Evolutionary conservation across 2,888 invertebrate genomes (phyloP).

Genomic region (Epistrophella euchroma): DNA sequence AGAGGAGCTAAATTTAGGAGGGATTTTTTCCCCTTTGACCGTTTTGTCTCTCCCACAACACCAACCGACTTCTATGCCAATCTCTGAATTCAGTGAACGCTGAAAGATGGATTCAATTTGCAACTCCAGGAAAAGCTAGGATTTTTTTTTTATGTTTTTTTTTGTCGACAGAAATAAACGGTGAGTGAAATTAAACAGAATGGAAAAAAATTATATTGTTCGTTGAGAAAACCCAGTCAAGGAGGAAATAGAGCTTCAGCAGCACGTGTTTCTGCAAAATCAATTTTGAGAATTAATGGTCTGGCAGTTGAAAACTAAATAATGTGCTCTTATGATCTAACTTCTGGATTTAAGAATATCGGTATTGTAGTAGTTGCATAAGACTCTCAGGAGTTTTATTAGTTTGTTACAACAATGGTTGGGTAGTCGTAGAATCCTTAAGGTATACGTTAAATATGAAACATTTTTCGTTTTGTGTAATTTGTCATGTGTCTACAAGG

Average conservation of each 20-base stretch:
- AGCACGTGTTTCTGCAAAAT: constrained; percentile 39
- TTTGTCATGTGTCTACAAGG: no score
- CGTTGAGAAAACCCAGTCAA: background rate
- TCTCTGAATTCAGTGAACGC: constrained; percentile 34
- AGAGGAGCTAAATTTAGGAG: constrained; percentile 1
- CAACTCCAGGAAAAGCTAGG: constrained; percentile 51
- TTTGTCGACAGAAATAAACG: constrained; percentile 9
- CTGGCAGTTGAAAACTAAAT: constrained; percentile 32
- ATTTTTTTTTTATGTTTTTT: constrained; percentile 6
- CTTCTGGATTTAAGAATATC: background rate
- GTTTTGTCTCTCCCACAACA: background rate
- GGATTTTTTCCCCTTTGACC: constrained; percentile 8
- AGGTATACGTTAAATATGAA: no score
- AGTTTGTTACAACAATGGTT: background rate
- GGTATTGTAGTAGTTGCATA: background rate
- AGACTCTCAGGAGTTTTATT: background rate
- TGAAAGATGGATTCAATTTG: constrained; percentile 68
- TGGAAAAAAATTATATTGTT: constrained; percentile 14
- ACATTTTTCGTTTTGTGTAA: no score
- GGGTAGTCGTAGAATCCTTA: background rate
- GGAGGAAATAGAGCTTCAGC: constrained; percentile 6
- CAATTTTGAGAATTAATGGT: constrained; percentile 48
- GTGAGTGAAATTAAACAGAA: constrained; percentile 15
- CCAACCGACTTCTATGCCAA: background rate
- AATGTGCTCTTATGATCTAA: constrained; percentile 29